These are phyloP conservation scores for Sebastolobus altivelis DNA, from an alignment of 2,797 vertebrate species.

Conservation along the genomic window DNA sequence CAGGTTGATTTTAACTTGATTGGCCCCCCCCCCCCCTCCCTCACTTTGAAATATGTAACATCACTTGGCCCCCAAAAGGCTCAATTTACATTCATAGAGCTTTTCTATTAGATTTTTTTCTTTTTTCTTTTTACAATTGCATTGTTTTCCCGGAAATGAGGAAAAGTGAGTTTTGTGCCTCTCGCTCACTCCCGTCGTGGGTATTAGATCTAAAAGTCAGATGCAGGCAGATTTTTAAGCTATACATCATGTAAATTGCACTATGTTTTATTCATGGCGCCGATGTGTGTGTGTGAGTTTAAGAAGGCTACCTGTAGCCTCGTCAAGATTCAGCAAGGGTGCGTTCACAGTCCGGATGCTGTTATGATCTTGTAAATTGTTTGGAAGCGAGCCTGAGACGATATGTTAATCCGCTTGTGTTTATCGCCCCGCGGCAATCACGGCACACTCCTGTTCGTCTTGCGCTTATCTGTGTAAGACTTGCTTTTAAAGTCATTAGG, in stretches of 20 bases:
- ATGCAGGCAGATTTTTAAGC: constrained; percentile 79
- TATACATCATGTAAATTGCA: constrained; percentile 84
- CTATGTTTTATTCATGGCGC: constrained; percentile 87
- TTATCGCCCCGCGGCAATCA: constrained; percentile 80
- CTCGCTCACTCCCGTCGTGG: constrained; percentile 67
- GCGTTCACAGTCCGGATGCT: constrained; percentile 57
- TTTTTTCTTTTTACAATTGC: constrained; percentile 54
- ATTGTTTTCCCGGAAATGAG: constrained; percentile 74
- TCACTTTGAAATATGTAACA: constrained; percentile 67
- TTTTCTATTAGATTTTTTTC: constrained; percentile 86
- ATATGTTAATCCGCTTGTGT: constrained; percentile 81
- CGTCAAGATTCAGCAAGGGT: constrained; percentile 65
- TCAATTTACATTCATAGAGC: constrained; percentile 86
- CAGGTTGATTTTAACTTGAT: constrained; percentile 76
- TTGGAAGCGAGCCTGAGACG: constrained; percentile 69
- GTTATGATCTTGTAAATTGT: constrained; percentile 82
- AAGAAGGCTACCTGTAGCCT: constrained; percentile 77
- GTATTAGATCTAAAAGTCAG: constrained; percentile 78
- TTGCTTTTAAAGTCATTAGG: constrained; percentile 82
- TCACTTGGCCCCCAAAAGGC: constrained; percentile 64
- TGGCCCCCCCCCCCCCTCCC: constrained; percentile 55
- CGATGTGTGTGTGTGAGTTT: constrained; percentile 13
- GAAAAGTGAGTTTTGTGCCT: constrained; percentile 57
- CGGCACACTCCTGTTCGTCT: constrained; percentile 68
- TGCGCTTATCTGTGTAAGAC: constrained; percentile 77